Percentiles rank a stretch among this genome's conserved stretches.
These are phyloP conservation scores for Thereuonema tuberculata DNA, from an alignment of 1,140 invertebrate species.

Conservation along the genomic window DNA sequence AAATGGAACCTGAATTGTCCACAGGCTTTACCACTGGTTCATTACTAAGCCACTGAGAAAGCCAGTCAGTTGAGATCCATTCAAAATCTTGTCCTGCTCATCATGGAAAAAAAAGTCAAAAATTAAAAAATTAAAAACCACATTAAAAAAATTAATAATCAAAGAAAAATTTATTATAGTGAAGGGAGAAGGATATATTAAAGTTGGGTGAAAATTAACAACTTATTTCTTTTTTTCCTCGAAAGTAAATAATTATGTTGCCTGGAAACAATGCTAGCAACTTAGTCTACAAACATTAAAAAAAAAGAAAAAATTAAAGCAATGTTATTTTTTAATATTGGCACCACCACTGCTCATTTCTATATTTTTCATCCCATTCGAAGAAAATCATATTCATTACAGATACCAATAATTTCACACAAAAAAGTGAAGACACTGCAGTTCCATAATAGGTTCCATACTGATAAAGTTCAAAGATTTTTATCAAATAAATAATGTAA, in stretches of 20 bases:
- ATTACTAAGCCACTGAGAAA: constrained; percentile 33
- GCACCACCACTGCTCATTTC: no score
- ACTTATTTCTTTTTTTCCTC: neutral
- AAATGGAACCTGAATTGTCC: constrained; percentile 35
- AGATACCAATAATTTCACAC: no score
- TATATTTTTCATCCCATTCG: no score
- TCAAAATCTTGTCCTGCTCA: constrained; percentile 32
- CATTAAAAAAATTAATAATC: neutral
- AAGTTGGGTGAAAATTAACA: neutral
- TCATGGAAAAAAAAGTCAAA: neutral
- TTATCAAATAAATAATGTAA: no score
- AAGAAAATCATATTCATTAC: no score
- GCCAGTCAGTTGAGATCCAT: constrained; percentile 39
- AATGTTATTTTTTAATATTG: no score
- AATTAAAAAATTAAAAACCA: neutral
- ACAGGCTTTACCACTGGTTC: constrained; percentile 31
- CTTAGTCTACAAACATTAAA: no score
- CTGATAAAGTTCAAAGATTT: no score
- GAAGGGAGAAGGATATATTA: neutral
- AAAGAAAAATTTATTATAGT: neutral
- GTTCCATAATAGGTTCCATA: no score
- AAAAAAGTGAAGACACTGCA: no score
- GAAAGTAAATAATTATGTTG: neutral
- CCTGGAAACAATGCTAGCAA: no score
- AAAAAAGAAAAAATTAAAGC: no score